These are phyloP conservation scores for Tenodera sinensis DNA, from an alignment of 2,888 invertebrate genomes.

Conservation along the genomic window DNA sequence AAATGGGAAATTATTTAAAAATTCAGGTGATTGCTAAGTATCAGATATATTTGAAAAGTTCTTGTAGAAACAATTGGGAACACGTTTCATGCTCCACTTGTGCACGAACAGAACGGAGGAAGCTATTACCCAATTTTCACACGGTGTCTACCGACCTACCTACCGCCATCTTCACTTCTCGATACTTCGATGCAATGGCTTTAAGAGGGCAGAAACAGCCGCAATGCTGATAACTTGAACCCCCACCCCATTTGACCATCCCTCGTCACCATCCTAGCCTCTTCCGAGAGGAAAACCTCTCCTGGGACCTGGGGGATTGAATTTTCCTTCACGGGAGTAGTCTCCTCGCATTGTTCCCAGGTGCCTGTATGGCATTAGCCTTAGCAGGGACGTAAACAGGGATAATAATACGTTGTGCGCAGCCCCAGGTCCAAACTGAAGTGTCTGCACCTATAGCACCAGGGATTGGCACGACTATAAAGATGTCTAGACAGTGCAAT, in stretches of 20 bases:
- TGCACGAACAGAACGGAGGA: background rate
- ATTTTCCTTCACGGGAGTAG: background rate
- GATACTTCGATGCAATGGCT: background rate
- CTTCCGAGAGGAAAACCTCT: background rate
- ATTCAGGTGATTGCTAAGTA: too few species aligned
- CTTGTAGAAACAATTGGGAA: background rate
- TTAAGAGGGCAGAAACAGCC: background rate
- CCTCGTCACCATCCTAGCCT: background rate
- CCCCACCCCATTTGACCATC: background rate
- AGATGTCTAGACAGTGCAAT: too few species aligned
- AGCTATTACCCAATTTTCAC: slow-evolving; percentile 13
- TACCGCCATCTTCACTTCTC: background rate
- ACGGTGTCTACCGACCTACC: background rate
- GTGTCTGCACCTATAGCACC: too few species aligned
- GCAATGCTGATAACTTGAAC: background rate
- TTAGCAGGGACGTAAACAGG: background rate
- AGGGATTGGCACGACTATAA: too few species aligned
- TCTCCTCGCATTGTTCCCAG: background rate
- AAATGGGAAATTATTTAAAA: too few species aligned
- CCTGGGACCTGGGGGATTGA: background rate
- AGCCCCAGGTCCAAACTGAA: too few species aligned
- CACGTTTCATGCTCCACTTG: background rate
- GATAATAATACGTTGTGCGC: background rate
- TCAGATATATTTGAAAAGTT: too few species aligned
- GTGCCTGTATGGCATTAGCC: background rate